Evolutionary conservation across 2,888 invertebrate genomes (phyloP).

Genomic region (Azorinus chamasolen): DNA sequence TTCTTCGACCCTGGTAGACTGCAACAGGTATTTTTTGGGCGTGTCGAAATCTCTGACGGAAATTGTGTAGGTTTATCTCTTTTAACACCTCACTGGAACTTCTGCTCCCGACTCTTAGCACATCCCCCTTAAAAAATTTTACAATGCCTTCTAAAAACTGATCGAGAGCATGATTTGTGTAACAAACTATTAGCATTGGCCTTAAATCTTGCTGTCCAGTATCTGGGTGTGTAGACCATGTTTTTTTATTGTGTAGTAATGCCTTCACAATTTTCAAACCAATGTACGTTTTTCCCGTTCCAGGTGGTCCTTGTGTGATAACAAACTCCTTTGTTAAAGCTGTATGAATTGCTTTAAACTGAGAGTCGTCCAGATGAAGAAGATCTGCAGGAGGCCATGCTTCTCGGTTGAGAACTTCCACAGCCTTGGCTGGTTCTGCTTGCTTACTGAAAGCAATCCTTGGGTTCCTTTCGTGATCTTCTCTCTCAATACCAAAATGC

Average conservation of each 20-base stretch:
- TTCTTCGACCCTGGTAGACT: constrained; percentile 47
- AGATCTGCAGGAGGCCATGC: constrained; percentile 66
- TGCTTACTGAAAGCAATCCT: constrained; percentile 38
- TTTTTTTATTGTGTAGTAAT: constrained; percentile 88
- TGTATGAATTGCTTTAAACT: constrained; percentile 78
- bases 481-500: constrained; percentile 22
- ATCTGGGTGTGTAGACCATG: constrained; percentile 83
- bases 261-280: constrained; percentile 91
- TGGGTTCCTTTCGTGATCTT: constrained; percentile 2
- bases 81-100: constrained; percentile 77
- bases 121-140: constrained; percentile 71
- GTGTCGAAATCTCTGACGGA: constrained; percentile 51
- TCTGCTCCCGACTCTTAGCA: constrained; percentile 83
- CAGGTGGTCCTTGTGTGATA: constrained; percentile 91
- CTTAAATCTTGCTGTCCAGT: constrained; percentile 64
- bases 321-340: constrained; percentile 83
- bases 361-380: constrained; percentile 82
- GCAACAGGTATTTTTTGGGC: constrained; percentile 45
- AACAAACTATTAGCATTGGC: constrained; percentile 85
- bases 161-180: constrained; percentile 86
- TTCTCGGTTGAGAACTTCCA: constrained; percentile 20
- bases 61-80: constrained; percentile 56
- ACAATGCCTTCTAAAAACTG: constrained; percentile 86
- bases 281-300: constrained; percentile 94
- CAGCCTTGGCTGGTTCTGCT: constrained; percentile 43